These are phyloP conservation scores for Sander vitreus DNA, from an alignment of 2,113 vertebrate species.

Conservation along the genomic window DNA sequence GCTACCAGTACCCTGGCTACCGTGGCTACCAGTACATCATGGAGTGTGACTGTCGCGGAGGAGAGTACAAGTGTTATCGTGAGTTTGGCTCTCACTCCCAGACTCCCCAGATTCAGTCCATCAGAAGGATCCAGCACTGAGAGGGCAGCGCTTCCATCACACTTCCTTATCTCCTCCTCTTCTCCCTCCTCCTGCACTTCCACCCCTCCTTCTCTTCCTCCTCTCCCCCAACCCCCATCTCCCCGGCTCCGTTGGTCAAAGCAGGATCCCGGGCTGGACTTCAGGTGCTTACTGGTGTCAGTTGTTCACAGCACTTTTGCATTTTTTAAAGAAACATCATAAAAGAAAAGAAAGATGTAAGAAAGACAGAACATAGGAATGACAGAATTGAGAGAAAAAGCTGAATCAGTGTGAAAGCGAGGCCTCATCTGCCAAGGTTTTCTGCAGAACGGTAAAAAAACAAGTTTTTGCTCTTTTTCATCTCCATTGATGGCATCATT, in stretches of 20 bases:
- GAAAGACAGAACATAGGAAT: constrained; percentile 70
- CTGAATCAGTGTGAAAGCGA: constrained; percentile 52
- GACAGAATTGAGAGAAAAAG: constrained; percentile 65
- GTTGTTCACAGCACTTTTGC: constrained; percentile 72
- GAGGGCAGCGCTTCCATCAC: constrained; percentile 46
- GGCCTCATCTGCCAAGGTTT: constrained; percentile 51
- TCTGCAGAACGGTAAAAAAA: constrained; percentile 54
- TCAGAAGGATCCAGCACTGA: constrained; percentile 97
- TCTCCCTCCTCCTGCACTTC: constrained; percentile 48
- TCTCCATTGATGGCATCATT: constrained; percentile 59
- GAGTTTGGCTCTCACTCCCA: constrained; percentile 95
- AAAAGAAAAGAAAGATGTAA: constrained; percentile 70
- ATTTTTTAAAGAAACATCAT: constrained; percentile 64
- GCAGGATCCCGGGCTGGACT: constrained; percentile 60
- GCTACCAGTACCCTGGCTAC: constrained; percentile 98
- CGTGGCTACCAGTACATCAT: constrained; percentile 97
- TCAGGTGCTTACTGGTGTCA: constrained; percentile 77
- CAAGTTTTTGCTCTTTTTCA: constrained; percentile 64
- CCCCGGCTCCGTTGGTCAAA: constrained; percentile 55
- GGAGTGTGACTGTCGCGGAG: constrained; percentile 92
- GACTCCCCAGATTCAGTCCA: constrained; percentile 96
- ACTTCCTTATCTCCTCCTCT: constrained; percentile 43
- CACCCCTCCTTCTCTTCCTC: constrained; percentile 61
- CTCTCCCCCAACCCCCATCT: constrained; percentile 46
- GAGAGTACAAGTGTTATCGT: constrained; percentile 96